These are phyloP conservation scores for Mactra quadrangularis DNA, from an alignment of 1,140 invertebrate genomes.

Conservation along the genomic window DNA sequence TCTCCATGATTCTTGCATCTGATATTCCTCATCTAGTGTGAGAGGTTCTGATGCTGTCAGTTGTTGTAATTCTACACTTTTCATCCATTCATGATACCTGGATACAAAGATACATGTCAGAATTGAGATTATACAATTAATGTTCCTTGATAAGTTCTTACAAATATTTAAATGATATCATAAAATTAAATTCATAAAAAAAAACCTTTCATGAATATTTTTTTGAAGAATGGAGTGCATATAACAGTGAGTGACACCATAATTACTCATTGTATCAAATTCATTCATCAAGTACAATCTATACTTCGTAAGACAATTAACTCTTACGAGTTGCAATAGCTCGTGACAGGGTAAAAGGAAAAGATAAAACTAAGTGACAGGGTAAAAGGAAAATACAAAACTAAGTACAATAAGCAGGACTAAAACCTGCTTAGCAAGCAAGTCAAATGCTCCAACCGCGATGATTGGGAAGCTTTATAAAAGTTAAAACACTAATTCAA, in stretches of 20 bases:
- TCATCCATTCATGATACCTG: constrained; percentile 97
- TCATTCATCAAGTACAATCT: too few species aligned
- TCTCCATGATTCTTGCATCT: constrained; percentile 95
- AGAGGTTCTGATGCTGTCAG: constrained; percentile 96
- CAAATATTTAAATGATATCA: neutral
- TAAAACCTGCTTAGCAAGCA: too few species aligned
- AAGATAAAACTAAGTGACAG: too few species aligned
- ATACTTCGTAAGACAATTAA: too few species aligned
- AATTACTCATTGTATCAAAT: too few species aligned
- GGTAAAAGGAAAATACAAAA: too few species aligned
- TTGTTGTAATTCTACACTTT: constrained; percentile 90
- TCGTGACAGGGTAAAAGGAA: too few species aligned
- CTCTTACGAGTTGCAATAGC: too few species aligned
- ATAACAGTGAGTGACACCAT: neutral
- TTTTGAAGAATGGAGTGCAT: neutral
- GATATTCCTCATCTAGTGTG: constrained; percentile 92
- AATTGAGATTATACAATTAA: neutral
- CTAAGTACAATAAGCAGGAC: too few species aligned
- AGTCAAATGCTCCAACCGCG: too few species aligned
- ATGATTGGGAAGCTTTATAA: too few species aligned
- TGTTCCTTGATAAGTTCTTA: neutral
- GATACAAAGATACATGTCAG: too few species aligned
- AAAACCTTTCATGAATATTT: neutral
- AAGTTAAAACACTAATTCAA: neutral
- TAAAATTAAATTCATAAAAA: neutral